A percentile compares a stretch with the other conserved stretches of the same genome.
Evolutionary conservation across 1,140 invertebrate genomes (phyloP).

Genomic region (Drosophila grimshawi): DNA sequence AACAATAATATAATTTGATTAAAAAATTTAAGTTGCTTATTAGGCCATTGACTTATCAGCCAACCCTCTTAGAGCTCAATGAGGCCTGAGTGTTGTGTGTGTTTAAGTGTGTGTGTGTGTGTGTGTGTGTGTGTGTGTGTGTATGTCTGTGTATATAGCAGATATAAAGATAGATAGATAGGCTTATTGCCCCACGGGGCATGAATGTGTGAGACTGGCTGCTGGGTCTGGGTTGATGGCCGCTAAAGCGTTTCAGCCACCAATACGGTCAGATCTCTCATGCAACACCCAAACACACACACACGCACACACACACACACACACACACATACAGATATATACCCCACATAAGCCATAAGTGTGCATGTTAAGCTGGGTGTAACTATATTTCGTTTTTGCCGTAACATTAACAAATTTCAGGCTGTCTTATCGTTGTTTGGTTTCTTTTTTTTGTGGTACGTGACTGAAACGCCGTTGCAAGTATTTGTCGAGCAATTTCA

Average conservation of each 20-base stretch:
- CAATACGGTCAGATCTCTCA: conserved; percentile 48
- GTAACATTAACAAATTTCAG: conserved; percentile 24
- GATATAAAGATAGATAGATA: conserved; percentile 58
- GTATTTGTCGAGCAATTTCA: conserved; percentile 74
- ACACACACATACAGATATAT: conserved; percentile 30
- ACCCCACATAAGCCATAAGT: conserved; percentile 2
- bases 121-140: conserved; percentile 6
- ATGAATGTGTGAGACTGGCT: conserved; percentile 6
- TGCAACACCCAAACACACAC: conserved; percentile 21
- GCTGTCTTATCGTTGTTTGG: conserved; percentile 62
- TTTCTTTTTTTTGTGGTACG: conserved; percentile 56
- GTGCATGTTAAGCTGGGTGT: conserved; percentile 8
- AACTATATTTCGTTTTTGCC: conserved; percentile 64
- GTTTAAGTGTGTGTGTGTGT: too few relatives aligned
- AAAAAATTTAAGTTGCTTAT: too few relatives aligned
- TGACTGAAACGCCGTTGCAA: conserved; percentile 67
- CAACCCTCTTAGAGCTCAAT: background rate
- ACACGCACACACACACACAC: conserved; percentile 20
- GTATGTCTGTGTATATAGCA: conserved; percentile 30
- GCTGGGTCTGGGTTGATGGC: conserved; percentile 38
- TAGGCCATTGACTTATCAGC: too few relatives aligned
- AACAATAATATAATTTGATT: background rate
- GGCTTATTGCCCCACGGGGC: conserved; percentile 43
- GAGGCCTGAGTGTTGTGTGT: background rate
- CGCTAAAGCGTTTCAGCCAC: conserved; percentile 67